Conservation (phyloP, 2,113 vertebrate genomes). For the Mus pahari region DNA sequence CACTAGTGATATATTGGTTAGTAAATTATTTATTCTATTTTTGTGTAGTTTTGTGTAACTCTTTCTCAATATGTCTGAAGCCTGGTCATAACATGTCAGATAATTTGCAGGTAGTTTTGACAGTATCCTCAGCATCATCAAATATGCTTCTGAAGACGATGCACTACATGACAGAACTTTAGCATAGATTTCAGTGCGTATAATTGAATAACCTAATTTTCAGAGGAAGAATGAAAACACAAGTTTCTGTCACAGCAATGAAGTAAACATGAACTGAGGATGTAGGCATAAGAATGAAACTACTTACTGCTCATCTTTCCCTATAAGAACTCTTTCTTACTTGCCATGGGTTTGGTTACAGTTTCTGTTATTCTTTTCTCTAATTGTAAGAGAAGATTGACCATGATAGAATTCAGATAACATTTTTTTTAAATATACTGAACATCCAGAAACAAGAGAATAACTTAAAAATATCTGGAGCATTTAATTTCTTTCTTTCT, state of each 20-base stretch:
- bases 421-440: not conserved
- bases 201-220: not conserved
- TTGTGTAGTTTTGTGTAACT: not conserved
- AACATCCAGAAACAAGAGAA: not conserved
- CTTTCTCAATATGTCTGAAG: not conserved
- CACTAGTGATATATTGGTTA: not conserved
- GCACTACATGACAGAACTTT: not conserved
- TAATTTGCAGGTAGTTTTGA: not conserved
- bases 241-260: not conserved
- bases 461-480: not conserved
- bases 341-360: not conserved
- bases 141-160: not conserved
- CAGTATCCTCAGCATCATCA: not conserved
- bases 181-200: not conserved
- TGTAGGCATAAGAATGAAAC: not conserved
- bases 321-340: not conserved
- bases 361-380: not conserved
- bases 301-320: not conserved
- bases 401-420: not conserved
- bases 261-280: not conserved
- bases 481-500: not conserved
- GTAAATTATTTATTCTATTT: constrained; percentile 9
- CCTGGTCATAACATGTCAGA: not conserved
- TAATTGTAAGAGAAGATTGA: not conserved
- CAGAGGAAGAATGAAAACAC: not conserved